These are phyloP conservation scores for Sesia bembeciformis DNA, from an alignment of 2,888 invertebrate genomes.

Conservation along the genomic window DNA sequence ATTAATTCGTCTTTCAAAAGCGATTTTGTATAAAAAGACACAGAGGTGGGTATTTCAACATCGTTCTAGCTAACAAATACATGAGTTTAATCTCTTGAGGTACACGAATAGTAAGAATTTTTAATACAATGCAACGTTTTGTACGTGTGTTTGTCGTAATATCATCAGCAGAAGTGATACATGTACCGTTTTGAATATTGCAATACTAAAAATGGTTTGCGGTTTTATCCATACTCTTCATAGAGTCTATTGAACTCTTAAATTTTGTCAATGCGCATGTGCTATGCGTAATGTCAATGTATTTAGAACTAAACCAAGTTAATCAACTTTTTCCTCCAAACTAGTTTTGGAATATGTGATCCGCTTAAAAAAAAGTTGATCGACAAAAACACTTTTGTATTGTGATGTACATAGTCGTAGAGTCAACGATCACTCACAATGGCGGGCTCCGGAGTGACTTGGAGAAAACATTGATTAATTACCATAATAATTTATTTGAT, in stretches of 20 bases:
- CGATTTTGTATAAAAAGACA: slow-evolving; percentile 54
- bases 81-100: slow-evolving; percentile 23
- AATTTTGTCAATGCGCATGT: too few species aligned
- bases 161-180: slow-evolving; percentile 21
- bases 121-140: slow-evolving; percentile 45
- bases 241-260: too few species aligned
- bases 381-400: slow-evolving; percentile 56
- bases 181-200: too few species aligned
- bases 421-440: slow-evolving; percentile 71
- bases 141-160: slow-evolving; percentile 23
- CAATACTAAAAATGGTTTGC: too few species aligned
- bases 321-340: background rate
- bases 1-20: slow-evolving; percentile 71
- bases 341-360: background rate
- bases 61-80: slow-evolving; percentile 20
- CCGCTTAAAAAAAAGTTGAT: slow-evolving; percentile 31
- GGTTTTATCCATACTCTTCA: too few species aligned
- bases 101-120: slow-evolving; percentile 35
- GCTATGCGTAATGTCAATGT: too few species aligned
- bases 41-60: slow-evolving; percentile 49
- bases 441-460: slow-evolving; percentile 58
- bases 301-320: too few species aligned
- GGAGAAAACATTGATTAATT: slow-evolving; percentile 75
- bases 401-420: slow-evolving; percentile 10
- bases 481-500: slow-evolving; percentile 75